phyloP scores from a whole-genome alignment of 2,113 vertebrate species.

The Manacus vitellinus region DNA sequence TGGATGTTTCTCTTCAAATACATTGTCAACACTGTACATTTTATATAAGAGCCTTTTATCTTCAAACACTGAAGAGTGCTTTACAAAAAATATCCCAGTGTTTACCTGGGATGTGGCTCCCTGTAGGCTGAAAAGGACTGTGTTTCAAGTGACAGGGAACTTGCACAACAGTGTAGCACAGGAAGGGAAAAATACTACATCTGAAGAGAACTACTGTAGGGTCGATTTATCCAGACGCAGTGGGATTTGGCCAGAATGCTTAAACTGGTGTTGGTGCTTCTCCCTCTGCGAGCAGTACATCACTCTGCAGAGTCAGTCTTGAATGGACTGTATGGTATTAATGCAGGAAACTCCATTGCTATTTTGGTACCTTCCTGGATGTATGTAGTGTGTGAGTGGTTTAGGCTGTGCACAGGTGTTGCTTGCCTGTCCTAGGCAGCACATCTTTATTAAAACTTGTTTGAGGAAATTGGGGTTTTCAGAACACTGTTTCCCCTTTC shows the following conservation, averaged over 20 bases:
- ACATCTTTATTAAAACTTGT: neutral
- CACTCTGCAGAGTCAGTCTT: neutral
- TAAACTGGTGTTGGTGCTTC: neutral
- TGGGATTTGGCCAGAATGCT: neutral
- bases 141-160: constrained; percentile 12
- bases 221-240: neutral
- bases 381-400: neutral
- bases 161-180: neutral
- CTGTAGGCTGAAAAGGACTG: neutral
- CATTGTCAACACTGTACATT: constrained; percentile 28
- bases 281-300: neutral
- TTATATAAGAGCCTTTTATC: constrained; percentile 50
- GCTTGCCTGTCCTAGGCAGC: neutral
- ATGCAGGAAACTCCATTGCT: neutral
- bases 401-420: neutral
- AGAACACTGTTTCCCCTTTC: neutral
- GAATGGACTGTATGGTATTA: neutral
- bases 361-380: neutral
- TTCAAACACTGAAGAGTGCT: neutral
- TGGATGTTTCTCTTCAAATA: constrained; percentile 41
- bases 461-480: neutral
- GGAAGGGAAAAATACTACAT: neutral
- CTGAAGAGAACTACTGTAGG: neutral
- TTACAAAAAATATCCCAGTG: neutral
- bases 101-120: constrained; percentile 6